Percentiles rank a stretch among this genome's conserved stretches.
phyloP scores from a whole-genome alignment of 2,888 invertebrate species.

The Incurvaria masculella region DNA sequence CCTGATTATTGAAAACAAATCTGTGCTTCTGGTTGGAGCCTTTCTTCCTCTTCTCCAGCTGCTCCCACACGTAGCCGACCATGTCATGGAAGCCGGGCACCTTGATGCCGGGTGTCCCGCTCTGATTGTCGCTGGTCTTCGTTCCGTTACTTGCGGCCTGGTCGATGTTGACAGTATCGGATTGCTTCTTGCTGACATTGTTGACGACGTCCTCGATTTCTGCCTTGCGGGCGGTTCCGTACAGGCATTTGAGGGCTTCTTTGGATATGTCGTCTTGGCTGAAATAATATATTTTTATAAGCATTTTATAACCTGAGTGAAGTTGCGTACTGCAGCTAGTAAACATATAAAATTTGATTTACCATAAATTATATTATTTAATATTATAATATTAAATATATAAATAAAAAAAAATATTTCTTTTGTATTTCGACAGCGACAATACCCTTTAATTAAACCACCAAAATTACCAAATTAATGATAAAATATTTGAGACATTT shows the following conservation, averaged over 20 bases:
- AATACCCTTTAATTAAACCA: too few relatives aligned
- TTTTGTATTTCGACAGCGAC: too few relatives aligned
- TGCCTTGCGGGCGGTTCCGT: constrained; percentile 60
- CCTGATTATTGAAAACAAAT: constrained; percentile 62
- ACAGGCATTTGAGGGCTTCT: constrained; percentile 72
- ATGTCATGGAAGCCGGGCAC: constrained; percentile 73
- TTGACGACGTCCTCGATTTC: constrained; percentile 51
- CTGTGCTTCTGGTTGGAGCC: constrained; percentile 55
- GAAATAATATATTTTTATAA: constrained; percentile 14
- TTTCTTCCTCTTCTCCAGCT: constrained; percentile 60
- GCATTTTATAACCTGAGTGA: constrained; percentile 62
- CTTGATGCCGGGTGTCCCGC: constrained; percentile 31
- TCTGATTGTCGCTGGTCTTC: constrained; percentile 32
- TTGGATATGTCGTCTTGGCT: constrained; percentile 74
- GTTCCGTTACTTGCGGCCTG: constrained; percentile 28
- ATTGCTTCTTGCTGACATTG: constrained; percentile 40
- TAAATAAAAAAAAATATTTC: too few relatives aligned
- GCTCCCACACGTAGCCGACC: constrained; percentile 66
- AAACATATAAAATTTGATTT: too few relatives aligned
- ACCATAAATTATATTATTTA: too few relatives aligned
- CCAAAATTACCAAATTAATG: too few relatives aligned
- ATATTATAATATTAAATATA: too few relatives aligned
- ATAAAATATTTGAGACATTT: too few relatives aligned
- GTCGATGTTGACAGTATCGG: constrained; percentile 28
- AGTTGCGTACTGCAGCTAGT: constrained; percentile 66